Conservation (phyloP, 1,140 invertebrate genomes). For the Pseudobourletiella spinata region DNA sequence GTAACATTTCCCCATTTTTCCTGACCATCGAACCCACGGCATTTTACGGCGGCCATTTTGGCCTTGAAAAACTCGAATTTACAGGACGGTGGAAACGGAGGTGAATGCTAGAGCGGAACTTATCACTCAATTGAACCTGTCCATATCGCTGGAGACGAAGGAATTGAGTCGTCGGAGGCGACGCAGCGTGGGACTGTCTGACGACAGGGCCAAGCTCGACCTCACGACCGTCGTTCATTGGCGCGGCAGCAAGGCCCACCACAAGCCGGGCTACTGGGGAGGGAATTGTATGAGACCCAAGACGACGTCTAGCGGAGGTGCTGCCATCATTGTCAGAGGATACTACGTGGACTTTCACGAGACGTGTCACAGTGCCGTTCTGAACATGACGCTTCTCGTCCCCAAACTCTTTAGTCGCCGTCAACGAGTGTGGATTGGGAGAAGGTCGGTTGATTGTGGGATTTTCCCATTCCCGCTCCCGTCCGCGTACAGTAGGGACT, state of each 20-base stretch:
- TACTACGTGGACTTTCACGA: slow-evolving; percentile 1
- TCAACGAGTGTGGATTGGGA: neutral
- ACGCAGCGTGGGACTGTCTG: neutral
- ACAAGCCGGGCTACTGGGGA: neutral
- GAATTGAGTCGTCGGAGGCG: neutral
- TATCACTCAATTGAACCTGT: neutral
- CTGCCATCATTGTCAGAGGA: neutral
- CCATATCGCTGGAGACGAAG: neutral
- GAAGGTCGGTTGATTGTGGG: neutral
- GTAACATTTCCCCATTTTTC: neutral
- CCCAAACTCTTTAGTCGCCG: neutral
- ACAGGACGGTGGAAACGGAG: neutral
- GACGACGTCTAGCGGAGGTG: neutral
- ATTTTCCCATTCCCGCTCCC: neutral
- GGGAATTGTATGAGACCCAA: neutral
- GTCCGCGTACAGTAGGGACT: neutral
- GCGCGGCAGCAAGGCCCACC: neutral
- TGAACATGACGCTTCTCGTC: neutral
- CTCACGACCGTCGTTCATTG: neutral
- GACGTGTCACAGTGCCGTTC: neutral
- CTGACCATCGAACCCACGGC: neutral
- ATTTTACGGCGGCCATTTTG: neutral
- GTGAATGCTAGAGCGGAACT: neutral
- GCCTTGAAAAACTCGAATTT: neutral
- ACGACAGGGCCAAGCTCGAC: neutral